Base-by-base conservation (phyloP, 2,888 invertebrate species). In the Apamea anceps region DNA sequence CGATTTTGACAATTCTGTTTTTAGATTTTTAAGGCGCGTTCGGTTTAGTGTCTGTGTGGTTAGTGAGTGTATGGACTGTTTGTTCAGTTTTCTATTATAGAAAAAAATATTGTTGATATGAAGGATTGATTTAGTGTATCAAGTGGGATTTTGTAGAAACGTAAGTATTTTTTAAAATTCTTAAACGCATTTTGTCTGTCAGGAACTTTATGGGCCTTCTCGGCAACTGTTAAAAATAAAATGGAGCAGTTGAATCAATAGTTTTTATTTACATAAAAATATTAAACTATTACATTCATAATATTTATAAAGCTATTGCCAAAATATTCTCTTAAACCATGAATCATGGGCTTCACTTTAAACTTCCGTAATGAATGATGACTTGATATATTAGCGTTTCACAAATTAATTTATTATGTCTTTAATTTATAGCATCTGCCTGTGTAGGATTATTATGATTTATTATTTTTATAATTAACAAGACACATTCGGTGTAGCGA, bases 21-120 rank as follows among this genome's bases (percentile, higher is more conserved):
- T 75, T 73, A 28, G 28, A 57, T 79, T 87, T 87, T 79, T 32
- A 68, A 77, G 65, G 67, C 86, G 85, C 82, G 87, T 89, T 81
- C 81, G 84, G 79, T 87, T 85, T 74, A 76, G 90, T 89, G 89
- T 51, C 18, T 51, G 88, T 89, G 89, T 84, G 76, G 81, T 84
- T 5, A 85, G 89, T 89, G 88, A 77, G 90, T 89, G 89, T 42
- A 79, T 82, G 87, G 82, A 88, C 85, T 86, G 81, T 86, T 81
- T 62, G 76, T 82, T 80, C 7, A 77, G 81, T 81, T 85, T 70
- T 77, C 57, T 81, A 73, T 70, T 45, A 48, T 67, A 75, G 63
- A 71, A 82, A 72, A 37, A 74, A 83, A 32, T 79, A 81, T 78
- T 82, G 65, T 85, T 78, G 80, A 21, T 76, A 90, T 88, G 89